Base-by-base conservation (phyloP, 2,113 vertebrate species). In the Centropristis striata region DNA sequence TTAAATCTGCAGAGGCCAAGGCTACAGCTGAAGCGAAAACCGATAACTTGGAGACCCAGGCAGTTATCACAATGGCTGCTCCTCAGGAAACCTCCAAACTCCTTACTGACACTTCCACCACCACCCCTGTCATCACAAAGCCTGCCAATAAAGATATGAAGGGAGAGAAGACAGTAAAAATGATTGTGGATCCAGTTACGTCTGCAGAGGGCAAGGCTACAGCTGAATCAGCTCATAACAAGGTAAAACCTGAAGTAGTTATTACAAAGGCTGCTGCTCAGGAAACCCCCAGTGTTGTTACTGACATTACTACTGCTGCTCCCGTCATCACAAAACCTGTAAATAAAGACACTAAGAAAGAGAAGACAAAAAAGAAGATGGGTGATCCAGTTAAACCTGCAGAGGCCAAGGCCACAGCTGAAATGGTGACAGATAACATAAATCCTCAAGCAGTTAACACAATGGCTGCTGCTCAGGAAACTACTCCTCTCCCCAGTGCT, bases 401-500 rank as follows among this genome's bases (percentile, higher is more conserved):
- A 11, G 37, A 39, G 8, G 37, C 2, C 37, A 39, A 39, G 14
- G 61, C 23, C 23, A 27, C 6, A 36, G 12, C 21, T 73, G 72
- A 42, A 60, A 57, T 1, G 0, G 10, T 8, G 64, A 4, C 14
- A 66, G 59, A 68, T 57, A 68, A 49, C 41, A 18, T 18, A 14
- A 65, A 70, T 25, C 2, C 65, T 16, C 37, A 80, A 16, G 18
- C 44, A 15, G 41, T 50, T 50, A 10, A 28, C 2, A 39, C n/a
- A 64, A 63, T 16, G 8, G 6, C 67, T 50, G 23, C 39, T 47
- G 37, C 69, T 79, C 47, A 75, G 51, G 68, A 82, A 73, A 70
- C 53, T 5, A 23, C 67, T 23, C 55, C 11, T 46, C 13, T 39
- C 6, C 12, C n/a, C 21, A 28, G 20, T 57, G 57, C 49, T 36